A percentile compares a stretch with the other conserved stretches of the same genome.
Evolutionary conservation across 1,140 invertebrate species (phyloP).

Genomic region (Pseudoatta argentina): DNA sequence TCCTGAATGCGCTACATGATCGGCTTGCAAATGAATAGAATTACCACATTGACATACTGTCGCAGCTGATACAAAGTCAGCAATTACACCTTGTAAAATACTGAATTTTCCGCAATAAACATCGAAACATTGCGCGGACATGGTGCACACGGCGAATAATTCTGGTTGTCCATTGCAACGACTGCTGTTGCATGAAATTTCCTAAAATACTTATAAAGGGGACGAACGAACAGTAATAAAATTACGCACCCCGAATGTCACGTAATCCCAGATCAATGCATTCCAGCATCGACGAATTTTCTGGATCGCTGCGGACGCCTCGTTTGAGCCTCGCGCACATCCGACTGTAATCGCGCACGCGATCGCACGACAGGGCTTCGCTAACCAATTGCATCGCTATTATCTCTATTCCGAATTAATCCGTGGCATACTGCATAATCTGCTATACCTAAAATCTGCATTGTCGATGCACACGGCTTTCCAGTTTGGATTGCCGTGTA

Average conservation of each 20-base stretch:
- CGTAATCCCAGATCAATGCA: constrained; percentile 25
- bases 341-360: constrained; percentile 18
- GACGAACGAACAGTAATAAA: constrained; percentile 2
- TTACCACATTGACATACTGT: constrained; percentile 18
- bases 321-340: constrained; percentile 13
- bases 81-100: constrained; percentile 38
- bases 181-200: neutral
- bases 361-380: constrained; percentile 27
- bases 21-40: constrained; percentile 44
- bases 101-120: constrained; percentile 16
- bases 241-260: constrained; percentile 18
- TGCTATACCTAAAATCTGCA: constrained; percentile 37
- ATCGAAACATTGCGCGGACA: neutral
- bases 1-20: neutral
- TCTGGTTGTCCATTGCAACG: neutral
- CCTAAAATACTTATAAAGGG: constrained; percentile 33
- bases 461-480: constrained; percentile 32
- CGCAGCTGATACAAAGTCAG: constrained; percentile 13
- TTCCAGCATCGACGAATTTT: constrained; percentile 28
- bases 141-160: neutral
- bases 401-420: constrained; percentile 54
- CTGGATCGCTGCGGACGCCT: constrained; percentile 32
- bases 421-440: constrained; percentile 41
- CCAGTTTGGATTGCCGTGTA: constrained; percentile 13
- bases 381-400: constrained; percentile 60